Conservation (phyloP, 2,113 vertebrate genomes). For the Herpetotheres cachinnans region DNA sequence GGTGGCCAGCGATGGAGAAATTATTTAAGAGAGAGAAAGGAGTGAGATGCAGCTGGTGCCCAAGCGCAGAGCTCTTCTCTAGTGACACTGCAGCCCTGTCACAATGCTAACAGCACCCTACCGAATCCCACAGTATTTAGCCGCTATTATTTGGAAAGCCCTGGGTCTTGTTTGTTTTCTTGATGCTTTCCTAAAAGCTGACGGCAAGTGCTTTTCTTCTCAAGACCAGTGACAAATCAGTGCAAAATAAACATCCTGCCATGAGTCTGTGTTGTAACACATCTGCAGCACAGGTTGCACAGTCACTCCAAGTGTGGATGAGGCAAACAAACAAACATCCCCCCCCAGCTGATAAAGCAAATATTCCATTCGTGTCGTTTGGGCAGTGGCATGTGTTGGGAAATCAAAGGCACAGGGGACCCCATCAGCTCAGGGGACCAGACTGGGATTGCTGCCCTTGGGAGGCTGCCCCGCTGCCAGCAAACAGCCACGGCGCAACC, state of each 20-base stretch:
- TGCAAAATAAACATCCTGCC: neutral
- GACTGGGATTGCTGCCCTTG: neutral
- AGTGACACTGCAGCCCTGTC: neutral
- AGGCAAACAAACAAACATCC: neutral
- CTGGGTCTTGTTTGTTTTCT: neutral
- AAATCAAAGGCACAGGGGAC: neutral
- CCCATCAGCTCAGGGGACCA: neutral
- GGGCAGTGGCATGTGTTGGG: neutral
- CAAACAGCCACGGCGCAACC: rapidly evolving
- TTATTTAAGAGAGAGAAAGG: neutral
- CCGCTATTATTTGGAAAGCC: neutral
- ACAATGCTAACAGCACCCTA: neutral
- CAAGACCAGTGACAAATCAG: neutral
- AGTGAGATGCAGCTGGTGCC: neutral
- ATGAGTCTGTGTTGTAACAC: neutral
- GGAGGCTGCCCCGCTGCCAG: neutral
- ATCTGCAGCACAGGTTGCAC: neutral
- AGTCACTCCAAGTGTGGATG: neutral
- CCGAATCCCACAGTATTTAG: neutral
- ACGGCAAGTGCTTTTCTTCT: neutral
- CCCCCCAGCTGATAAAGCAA: neutral
- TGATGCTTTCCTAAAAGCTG: neutral
- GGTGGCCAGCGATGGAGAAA: neutral
- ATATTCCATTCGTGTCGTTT: neutral
- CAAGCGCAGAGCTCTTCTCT: neutral